These are phyloP conservation scores for Drosophila rellima DNA, from an alignment of 2,888 invertebrate species.

Conservation along the genomic window DNA sequence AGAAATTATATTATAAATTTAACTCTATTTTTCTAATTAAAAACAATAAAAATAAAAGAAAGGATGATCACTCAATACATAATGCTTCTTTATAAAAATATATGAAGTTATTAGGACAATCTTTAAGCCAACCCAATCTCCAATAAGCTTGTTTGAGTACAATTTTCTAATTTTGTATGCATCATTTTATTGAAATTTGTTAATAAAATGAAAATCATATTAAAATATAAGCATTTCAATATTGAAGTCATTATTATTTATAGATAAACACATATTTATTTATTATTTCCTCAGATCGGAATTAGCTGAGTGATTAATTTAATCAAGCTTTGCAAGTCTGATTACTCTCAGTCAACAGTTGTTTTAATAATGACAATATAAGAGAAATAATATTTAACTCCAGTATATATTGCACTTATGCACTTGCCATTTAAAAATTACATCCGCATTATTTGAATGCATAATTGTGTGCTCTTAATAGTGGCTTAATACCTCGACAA, in stretches of 20 bases:
- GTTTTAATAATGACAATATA: neutral
- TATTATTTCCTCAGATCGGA: neutral
- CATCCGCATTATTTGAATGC: slow-evolving; percentile 36
- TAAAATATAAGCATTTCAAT: neutral
- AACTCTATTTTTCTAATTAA: neutral
- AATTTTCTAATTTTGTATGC: no score
- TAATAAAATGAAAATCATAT: neutral
- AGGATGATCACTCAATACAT: no score
- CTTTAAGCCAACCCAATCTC: no score
- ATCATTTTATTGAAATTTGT: neutral
- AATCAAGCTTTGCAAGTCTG: neutral
- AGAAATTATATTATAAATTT: neutral
- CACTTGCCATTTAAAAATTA: slow-evolving; percentile 28
- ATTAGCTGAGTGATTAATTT: neutral
- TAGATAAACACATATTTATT: neutral
- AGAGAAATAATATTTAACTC: neutral
- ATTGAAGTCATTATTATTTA: neutral
- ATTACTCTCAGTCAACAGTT: neutral
- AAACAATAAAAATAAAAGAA: neutral
- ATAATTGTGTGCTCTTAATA: slow-evolving; percentile 34
- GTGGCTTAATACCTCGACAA: slow-evolving; percentile 30
- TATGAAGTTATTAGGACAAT: neutral
- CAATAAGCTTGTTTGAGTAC: neutral
- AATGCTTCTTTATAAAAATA: no score
- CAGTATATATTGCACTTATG: slow-evolving; percentile 14